Evolutionary conservation across 2,113 vertebrate genomes (phyloP), one percentile per base, ranked within the genome.

Genomic region (Rhinolophus ferrumequinum): DNA sequence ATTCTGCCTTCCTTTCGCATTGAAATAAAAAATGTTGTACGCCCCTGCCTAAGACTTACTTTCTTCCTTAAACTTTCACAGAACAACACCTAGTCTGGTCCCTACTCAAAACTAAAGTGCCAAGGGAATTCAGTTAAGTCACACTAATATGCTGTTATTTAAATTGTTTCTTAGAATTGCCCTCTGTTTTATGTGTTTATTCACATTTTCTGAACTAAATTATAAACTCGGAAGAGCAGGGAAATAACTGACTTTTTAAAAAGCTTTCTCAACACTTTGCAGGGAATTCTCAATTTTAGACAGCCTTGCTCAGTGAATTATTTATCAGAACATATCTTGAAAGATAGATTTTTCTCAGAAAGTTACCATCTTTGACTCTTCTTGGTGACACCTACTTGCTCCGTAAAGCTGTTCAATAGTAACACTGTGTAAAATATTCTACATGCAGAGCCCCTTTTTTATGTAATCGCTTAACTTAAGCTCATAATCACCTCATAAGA

Each of bases 301-400:
- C 60, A 95, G 54, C 14, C 22, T 79, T 75, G 52, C 52, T 90
- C 50, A 83, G 75, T 97, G 73, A 94, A 93, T 96, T 94, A 96
- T 94, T 95, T 86, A 95, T 90, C 35, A 79, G 79, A 82, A 69
- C 26, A 58, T 62, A 75, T 56, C 73, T 87, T 77, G 15, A 79
- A 95, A 94, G 80, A 72, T 64, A 54, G 35, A 80, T 84, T 93
- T 90, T 75, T 64, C 52, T 89, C 60, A 90, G 67, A 72, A 93
- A 94, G n/a, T 35, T 80, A 38, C 19, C 12, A 28, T 95, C 35
- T 64, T 95, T 83, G 62, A 60, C 56, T 92, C 30, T 67, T 95
- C 21, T 92, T 69, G 28, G 64, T 79, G 58, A 87, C 19, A 94
- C 18, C 22, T 77, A 12, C n/a, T 92, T 93, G 80, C 28, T 83